Evolutionary conservation across 2,113 vertebrate species (phyloP).

Genomic region (Fregetta grallaria): DNA sequence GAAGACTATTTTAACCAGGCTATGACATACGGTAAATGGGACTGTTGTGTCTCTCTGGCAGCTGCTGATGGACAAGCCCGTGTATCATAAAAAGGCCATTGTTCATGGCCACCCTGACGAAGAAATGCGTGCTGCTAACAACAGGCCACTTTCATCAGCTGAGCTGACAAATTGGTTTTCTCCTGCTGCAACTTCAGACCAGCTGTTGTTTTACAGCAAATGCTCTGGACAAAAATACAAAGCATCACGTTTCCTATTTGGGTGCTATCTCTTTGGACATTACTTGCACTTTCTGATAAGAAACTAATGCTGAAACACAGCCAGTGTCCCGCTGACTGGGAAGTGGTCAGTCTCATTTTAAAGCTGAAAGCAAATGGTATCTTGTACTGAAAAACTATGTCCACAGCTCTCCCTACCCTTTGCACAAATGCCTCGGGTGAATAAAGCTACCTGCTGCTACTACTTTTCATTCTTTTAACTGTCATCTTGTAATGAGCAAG

Average conservation of each 20-base stretch:
- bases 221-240: constrained; percentile 32
- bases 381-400: background rate
- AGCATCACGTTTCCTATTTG: constrained; percentile 17
- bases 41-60: constrained; percentile 24
- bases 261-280: background rate
- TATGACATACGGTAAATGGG: background rate
- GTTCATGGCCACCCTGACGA: background rate
- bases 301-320: background rate
- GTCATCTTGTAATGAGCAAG: background rate
- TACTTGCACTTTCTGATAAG: background rate
- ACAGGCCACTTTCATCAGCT: background rate
- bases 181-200: background rate
- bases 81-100: background rate
- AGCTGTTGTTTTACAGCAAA: constrained; percentile 60
- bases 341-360: background rate
- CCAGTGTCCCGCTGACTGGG: background rate
- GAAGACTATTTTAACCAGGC: background rate
- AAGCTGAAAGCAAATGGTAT: background rate
- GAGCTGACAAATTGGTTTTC: background rate
- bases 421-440: background rate
- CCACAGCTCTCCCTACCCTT: background rate
- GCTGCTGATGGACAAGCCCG: constrained; percentile 10
- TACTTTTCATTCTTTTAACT: background rate
- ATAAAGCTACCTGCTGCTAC: background rate
- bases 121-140: background rate